Evolutionary conservation across 1,140 invertebrate species (phyloP).

Genomic region (Lordiphosa stackelbergi): DNA sequence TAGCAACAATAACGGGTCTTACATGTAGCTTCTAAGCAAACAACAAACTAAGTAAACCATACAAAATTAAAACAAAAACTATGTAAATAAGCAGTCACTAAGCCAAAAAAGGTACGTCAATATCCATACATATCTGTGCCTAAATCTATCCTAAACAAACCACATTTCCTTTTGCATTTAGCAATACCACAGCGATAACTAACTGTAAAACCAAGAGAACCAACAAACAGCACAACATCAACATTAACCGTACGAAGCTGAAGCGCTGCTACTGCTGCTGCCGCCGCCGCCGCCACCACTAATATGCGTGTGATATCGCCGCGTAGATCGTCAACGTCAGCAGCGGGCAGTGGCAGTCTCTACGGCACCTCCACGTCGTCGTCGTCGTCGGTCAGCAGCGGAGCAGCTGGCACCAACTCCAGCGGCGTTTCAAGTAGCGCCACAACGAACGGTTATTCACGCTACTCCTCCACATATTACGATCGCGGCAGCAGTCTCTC

Average conservation of each 20-base stretch:
- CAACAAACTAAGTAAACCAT: slow-evolving; percentile 16
- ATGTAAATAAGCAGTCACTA: slow-evolving; percentile 39
- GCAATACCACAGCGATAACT: slow-evolving; percentile 12
- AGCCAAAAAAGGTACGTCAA: not conserved
- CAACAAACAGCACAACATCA: not conserved
- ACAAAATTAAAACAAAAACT: slow-evolving; percentile 30
- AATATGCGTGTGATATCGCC: slow-evolving; percentile 77
- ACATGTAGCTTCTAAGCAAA: slow-evolving; percentile 50
- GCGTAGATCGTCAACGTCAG: slow-evolving; percentile 75
- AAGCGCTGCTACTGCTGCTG: slow-evolving; percentile 38
- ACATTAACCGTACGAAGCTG: slow-evolving; percentile 4
- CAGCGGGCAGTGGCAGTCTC: slow-evolving; percentile 73
- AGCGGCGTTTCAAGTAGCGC: slow-evolving; percentile 25
- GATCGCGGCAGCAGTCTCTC: slow-evolving; percentile 68
- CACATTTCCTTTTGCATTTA: not conserved
- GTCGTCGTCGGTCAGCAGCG: slow-evolving; percentile 46
- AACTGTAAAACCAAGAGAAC: slow-evolving; percentile 8
- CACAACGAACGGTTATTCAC: slow-evolving; percentile 53
- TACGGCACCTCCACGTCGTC: slow-evolving; percentile 70
- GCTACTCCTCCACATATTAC: slow-evolving; percentile 55
- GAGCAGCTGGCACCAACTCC: slow-evolving; percentile 30
- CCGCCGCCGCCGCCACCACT: slow-evolving; percentile 50
- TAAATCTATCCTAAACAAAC: no score
- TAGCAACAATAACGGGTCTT: slow-evolving; percentile 58
- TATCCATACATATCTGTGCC: no score